phyloP scores from a whole-genome alignment of 2,113 vertebrate species.

The Alouatta palliata region DNA sequence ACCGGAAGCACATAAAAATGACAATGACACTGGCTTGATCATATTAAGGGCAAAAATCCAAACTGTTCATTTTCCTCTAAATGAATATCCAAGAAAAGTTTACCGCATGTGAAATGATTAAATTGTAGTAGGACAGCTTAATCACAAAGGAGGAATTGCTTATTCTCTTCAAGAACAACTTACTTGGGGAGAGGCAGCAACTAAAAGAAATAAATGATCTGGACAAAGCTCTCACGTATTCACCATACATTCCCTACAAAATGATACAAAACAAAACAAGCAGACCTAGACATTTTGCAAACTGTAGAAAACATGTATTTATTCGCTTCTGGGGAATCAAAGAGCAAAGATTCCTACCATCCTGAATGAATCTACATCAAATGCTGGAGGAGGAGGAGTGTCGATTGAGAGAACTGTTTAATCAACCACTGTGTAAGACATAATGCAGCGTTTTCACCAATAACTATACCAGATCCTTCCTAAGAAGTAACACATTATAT shows the following conservation, averaged over 20 bases:
- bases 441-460: background rate
- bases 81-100: background rate
- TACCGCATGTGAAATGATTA: background rate
- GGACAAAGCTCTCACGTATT: background rate
- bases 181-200: background rate
- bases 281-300: background rate
- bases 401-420: background rate
- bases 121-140: background rate
- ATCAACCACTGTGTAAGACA: background rate
- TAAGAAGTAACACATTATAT: background rate
- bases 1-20: background rate
- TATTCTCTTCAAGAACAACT: background rate
- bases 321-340: background rate
- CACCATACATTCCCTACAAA: background rate
- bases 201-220: background rate
- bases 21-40: background rate
- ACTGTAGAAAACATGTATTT: background rate
- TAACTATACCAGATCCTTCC: background rate
- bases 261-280: background rate
- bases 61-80: background rate
- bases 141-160: background rate
- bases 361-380: background rate
- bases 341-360: background rate
- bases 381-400: background rate
- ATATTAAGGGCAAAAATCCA: background rate